These are phyloP conservation scores for Danionella dracula DNA, from an alignment of 2,797 vertebrate genomes.

Conservation along the genomic window DNA sequence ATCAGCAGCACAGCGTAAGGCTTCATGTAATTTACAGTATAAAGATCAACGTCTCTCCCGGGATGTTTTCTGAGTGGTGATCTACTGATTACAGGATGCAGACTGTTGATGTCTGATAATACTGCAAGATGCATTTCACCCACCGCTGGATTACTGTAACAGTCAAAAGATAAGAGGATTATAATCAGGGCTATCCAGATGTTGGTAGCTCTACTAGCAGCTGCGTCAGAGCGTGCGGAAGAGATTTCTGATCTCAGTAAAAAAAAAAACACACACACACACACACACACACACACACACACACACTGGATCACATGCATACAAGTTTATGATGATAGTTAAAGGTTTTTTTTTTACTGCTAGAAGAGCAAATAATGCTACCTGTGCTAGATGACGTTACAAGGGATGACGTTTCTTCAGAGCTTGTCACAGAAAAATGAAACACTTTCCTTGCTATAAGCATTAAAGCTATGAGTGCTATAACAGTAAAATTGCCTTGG, in stretches of 20 bases:
- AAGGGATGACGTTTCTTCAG: no score
- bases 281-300: not conserved
- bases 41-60: not conserved
- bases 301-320: not conserved
- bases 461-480: no score
- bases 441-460: no score
- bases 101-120: not conserved
- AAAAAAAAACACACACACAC: not conserved
- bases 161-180: slow-evolving; percentile 1
- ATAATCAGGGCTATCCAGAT: not conserved
- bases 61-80: not conserved
- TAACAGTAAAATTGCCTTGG: no score
- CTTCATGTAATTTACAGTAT: not conserved
- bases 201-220: not conserved
- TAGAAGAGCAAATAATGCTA: no score
- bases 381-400: no score
- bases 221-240: not conserved
- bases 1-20: not conserved
- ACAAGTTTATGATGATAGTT: no score
- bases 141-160: not conserved
- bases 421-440: no score
- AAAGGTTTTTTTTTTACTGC: no score
- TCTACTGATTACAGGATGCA: not conserved
- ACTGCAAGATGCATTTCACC: not conserved
- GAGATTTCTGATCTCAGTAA: not conserved